Base-by-base conservation (phyloP, 2,888 invertebrate species). In the Laspeyria flexula region DNA sequence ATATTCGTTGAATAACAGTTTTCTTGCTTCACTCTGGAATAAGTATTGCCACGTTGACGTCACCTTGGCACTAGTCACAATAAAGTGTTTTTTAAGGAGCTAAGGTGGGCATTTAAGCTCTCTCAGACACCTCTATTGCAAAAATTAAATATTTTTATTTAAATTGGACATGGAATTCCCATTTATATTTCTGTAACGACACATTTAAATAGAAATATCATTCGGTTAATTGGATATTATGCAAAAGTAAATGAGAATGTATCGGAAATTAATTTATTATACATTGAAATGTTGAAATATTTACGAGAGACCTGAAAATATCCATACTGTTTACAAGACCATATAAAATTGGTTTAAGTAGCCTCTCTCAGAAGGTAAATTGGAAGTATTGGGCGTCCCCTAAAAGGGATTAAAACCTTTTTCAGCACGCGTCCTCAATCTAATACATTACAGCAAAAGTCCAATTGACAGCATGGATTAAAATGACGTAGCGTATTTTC, bases 51-150 rank as follows among this genome's bases (percentile, higher is more conserved):
- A 2, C 38, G 16, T 48, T 53, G 41, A 43, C 51, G 33, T 18
- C 16, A 9, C 31, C 16, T 58, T 31, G 31, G 23, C 45, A 18
- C 47, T 46, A 41, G 40, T 61, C 40, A 54, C 53, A 66, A 51
- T 48, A 44, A 50, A 56, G 41, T 47, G 25, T 45, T 50, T 56
- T 41, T 11, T 27, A 45, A 34, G 43, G 34, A 47, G 47, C 39
- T 50, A 44, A 49, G 43, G 27, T 42, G 1, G 44, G 41, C 48
- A 49, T 40, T 55, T 52, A 42, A 50, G 39, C 45, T 44, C 29
- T 15, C 43, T 15, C 12, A 43, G 16, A 41, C 35, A 33, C 30
- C 23, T 42, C 25, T 23, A 9, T 11, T 12, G 9, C n/a, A n/a
- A n/a, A n/a, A n/a, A n/a, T n/a, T n/a, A n/a, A n/a, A n/a, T n/a